These are phyloP conservation scores for Sarcophilus harrisii DNA, from an alignment of 2,797 vertebrate species.

Conservation along the genomic window DNA sequence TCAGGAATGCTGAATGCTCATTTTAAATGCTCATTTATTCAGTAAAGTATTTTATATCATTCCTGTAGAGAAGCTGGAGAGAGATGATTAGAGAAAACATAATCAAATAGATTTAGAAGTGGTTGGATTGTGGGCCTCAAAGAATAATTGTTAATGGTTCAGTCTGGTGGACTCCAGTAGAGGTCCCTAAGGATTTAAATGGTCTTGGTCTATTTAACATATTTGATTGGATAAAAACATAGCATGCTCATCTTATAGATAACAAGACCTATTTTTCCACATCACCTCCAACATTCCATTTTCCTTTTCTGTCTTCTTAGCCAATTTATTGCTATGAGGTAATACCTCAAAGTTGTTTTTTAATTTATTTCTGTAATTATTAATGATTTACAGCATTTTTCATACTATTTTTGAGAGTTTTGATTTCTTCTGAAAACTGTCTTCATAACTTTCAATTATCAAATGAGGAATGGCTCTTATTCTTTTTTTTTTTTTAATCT, in stretches of 20 bases:
- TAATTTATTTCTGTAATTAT: too few relatives aligned
- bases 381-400: too few relatives aligned
- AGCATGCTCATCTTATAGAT: background rate
- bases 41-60: background rate
- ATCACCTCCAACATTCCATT: too few relatives aligned
- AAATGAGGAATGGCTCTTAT: too few relatives aligned
- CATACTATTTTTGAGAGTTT: too few relatives aligned
- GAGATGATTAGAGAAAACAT: background rate
- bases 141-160: background rate
- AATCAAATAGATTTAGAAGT: background rate
- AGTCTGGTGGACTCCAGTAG: background rate
- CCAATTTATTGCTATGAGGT: too few relatives aligned
- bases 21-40: background rate
- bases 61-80: background rate
- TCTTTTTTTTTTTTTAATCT: too few relatives aligned
- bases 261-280: background rate
- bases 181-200: background rate
- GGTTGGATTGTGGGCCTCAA: background rate
- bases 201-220: background rate
- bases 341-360: too few relatives aligned
- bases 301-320: too few relatives aligned
- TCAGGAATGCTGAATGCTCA: too few relatives aligned
- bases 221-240: background rate
- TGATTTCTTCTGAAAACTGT: too few relatives aligned
- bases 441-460: too few relatives aligned